Conservation (phyloP, 2,888 invertebrate genomes). For the Noctua comes region DNA sequence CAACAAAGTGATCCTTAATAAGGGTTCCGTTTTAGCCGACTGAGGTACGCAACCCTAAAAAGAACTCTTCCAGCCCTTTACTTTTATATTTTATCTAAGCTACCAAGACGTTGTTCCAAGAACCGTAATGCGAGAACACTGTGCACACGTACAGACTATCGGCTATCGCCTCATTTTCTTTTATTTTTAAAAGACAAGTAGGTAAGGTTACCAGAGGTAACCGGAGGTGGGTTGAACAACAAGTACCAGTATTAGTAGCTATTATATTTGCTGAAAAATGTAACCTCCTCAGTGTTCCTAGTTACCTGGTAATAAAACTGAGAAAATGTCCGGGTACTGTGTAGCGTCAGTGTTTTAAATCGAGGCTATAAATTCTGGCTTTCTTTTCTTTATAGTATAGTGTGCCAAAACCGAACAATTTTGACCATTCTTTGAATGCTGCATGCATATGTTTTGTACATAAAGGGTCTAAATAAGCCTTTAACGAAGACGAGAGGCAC, state of each 20-base stretch:
- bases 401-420: conserved; percentile 5
- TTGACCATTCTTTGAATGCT: neutral
- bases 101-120: conserved; percentile 26
- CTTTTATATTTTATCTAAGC: conserved; percentile 8
- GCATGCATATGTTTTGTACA: neutral
- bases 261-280: conserved; percentile 53
- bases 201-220: conserved; percentile 25
- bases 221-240: conserved; percentile 18
- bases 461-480: too few relatives aligned
- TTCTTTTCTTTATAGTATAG: neutral
- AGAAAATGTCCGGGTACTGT: conserved; percentile 21
- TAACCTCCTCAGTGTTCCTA: conserved; percentile 29
- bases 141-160: conserved; percentile 29
- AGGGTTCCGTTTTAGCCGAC: too few relatives aligned
- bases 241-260: conserved; percentile 23
- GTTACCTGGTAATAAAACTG: conserved; percentile 42
- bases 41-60: too few relatives aligned
- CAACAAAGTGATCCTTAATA: too few relatives aligned
- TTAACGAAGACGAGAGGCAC: too few relatives aligned
- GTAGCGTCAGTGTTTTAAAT: conserved; percentile 49
- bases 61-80: neutral
- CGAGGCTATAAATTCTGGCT: conserved; percentile 35
- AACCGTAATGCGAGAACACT: conserved; percentile 16
- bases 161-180: conserved; percentile 23
- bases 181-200: conserved; percentile 17